A percentile compares a stretch with the other conserved stretches of the same genome.
These are phyloP conservation scores for Calephelis virginiensis DNA, from an alignment of 1,140 invertebrate species.

Conservation along the genomic window DNA sequence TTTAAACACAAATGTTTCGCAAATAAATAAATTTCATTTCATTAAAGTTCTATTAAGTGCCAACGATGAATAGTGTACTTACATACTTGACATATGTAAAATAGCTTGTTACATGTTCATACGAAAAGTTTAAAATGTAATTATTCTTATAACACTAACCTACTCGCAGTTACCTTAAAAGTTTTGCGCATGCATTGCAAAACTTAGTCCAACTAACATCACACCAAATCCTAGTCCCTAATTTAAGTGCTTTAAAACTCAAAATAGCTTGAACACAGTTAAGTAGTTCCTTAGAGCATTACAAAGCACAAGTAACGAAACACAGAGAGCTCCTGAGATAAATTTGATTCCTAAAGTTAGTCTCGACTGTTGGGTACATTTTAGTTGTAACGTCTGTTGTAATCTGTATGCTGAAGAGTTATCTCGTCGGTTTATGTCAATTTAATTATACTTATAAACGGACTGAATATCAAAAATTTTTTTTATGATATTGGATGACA, in stretches of 20 bases:
- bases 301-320: slow-evolving; percentile 40
- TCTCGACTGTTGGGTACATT: slow-evolving; percentile 24
- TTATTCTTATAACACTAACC: slow-evolving; percentile 15
- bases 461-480: background rate
- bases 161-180: slow-evolving; percentile 9
- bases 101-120: too few species aligned
- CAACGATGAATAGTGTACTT: too few species aligned
- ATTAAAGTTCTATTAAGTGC: too few species aligned
- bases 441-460: background rate
- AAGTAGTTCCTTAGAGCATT: slow-evolving; percentile 33
- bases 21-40: too few species aligned
- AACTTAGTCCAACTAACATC: slow-evolving; percentile 20
- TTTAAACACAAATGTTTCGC: too few species aligned
- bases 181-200: slow-evolving; percentile 5
- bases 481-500: too few species aligned
- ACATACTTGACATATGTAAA: too few species aligned
- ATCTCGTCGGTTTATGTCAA: slow-evolving; percentile 6
- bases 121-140: background rate
- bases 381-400: slow-evolving; percentile 9
- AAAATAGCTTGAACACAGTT: slow-evolving; percentile 28
- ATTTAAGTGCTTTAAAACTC: slow-evolving; percentile 28
- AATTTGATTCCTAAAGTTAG: slow-evolving; percentile 41
- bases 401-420: slow-evolving; percentile 8
- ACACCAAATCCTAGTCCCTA: slow-evolving; percentile 17
- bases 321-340: slow-evolving; percentile 32